Percentiles rank a stretch among this genome's conserved stretches.
Evolutionary conservation across 2,888 invertebrate genomes (phyloP).

Genomic region (Steromphala cineraria): DNA sequence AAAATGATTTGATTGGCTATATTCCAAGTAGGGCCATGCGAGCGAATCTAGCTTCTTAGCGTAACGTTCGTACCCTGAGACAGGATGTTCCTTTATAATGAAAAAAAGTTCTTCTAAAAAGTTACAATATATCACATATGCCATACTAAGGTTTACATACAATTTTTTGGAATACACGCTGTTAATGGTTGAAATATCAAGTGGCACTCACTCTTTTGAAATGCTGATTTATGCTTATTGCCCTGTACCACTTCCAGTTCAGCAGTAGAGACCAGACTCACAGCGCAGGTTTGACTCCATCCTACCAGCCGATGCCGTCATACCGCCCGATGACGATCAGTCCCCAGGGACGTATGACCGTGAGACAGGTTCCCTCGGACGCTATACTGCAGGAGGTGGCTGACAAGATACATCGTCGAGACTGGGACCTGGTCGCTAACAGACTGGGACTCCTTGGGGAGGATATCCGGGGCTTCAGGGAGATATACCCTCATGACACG

Average conservation of each 20-base stretch:
- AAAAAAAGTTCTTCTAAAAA: too few species aligned
- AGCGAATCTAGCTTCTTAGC: too few species aligned
- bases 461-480: slow-evolving; percentile 57
- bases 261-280: slow-evolving; percentile 6
- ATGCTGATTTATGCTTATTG: neutral
- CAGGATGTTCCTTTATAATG: too few species aligned
- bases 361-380: slow-evolving; percentile 57
- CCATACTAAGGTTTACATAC: too few species aligned
- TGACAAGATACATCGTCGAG: slow-evolving; percentile 58
- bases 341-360: slow-evolving; percentile 8
- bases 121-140: too few species aligned
- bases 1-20: too few species aligned
- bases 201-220: too few species aligned
- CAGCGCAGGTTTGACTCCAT: slow-evolving; percentile 23
- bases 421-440: slow-evolving; percentile 65
- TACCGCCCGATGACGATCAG: slow-evolving; percentile 4
- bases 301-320: slow-evolving; percentile 16
- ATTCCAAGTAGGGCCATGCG: too few species aligned
- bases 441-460: slow-evolving; percentile 59
- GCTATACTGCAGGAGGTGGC: slow-evolving; percentile 57
- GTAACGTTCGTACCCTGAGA: too few species aligned
- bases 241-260: neutral
- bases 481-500: slow-evolving; percentile 45
- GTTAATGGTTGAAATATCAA: too few species aligned
- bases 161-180: too few species aligned